Percentiles rank a stretch among this genome's conserved stretches.
phyloP scores from a whole-genome alignment of 2,888 invertebrate species.

The Stegophylla sp. region DNA sequence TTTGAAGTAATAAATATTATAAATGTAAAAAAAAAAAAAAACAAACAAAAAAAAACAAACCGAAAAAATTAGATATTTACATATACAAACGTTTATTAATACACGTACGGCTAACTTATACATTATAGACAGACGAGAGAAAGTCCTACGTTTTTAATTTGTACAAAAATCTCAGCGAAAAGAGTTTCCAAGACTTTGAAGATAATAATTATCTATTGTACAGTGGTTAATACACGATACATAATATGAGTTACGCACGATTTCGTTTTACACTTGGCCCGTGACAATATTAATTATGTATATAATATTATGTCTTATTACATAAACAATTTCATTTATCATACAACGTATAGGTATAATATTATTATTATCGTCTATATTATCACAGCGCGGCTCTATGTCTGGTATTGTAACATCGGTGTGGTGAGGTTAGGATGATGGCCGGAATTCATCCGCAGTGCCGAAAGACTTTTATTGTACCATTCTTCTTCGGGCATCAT shows the following conservation, averaged over 20 bases:
- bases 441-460: conserved; percentile 94
- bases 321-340: conserved; percentile 15
- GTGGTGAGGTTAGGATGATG: conserved; percentile 94
- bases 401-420: conserved; percentile 97
- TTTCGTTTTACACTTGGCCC: background rate
- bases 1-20: conserved; percentile 9
- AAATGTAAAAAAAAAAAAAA: conserved; percentile 20
- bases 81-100: conserved; percentile 20
- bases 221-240: background rate
- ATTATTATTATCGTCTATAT: background rate
- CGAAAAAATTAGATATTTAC: conserved; percentile 34
- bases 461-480: conserved; percentile 98
- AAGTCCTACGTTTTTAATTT: conserved; percentile 37
- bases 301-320: background rate
- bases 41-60: conserved; percentile 9
- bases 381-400: conserved; percentile 69
- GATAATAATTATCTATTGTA: conserved; percentile 25
- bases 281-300: background rate
- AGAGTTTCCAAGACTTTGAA: conserved; percentile 7
- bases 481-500: conserved; percentile 95
- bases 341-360: conserved; percentile 25
- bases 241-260: background rate
- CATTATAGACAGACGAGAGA: background rate
- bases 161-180: conserved; percentile 46
- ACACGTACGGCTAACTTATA: background rate